Evolutionary conservation across 2,113 vertebrate genomes (phyloP), one percentile per base, ranked within the genome.

Genomic region (Tragulus kanchil): DNA sequence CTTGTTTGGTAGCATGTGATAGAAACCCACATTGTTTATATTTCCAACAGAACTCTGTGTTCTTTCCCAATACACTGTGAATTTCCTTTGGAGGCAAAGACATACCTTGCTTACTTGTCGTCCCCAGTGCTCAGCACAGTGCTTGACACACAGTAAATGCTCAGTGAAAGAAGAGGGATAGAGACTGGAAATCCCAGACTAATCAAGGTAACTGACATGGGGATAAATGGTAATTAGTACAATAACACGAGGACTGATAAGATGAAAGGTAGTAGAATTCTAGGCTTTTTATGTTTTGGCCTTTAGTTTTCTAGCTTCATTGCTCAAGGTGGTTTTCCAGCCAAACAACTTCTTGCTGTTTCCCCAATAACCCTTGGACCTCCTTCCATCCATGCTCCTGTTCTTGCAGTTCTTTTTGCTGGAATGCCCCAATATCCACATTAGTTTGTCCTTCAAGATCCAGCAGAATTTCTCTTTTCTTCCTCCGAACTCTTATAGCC

Each of bases 251-350:
- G 67, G 21, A 84, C 58, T 64, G 48, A 21, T 62, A 64, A 58
- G 31, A 58, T 77, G 59, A 77, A 85, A 90, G n/a, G 36, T 45
- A 15, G 19, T 79, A 9, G 42, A 50, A 90, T 65, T 36, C 59
- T 50, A 58, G 50, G 11, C 50, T 85, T 28, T 77, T 84, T 90
- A 36, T 21, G 48, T 64, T 59, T 64, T 75, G 48, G 9, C 58
- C 48, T 94, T 94, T 54, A 48, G 21, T 89, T 75, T 90, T 67
- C 21, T 67, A 85, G 67, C 50, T 85, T 85, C 15, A 23, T 78
- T 78, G 50, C 28, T 77, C 23, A 67, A 45, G 48, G 7, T 42
- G 17, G 26, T 50, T 31, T 31, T 36, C 59, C 26, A 4, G 0
- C 15, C 85, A 59, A 62, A 82, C 13, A 65, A 26, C 4, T 48